phyloP scores from a whole-genome alignment of 1,140 invertebrate species.

The Dysdera silvatica region DNA sequence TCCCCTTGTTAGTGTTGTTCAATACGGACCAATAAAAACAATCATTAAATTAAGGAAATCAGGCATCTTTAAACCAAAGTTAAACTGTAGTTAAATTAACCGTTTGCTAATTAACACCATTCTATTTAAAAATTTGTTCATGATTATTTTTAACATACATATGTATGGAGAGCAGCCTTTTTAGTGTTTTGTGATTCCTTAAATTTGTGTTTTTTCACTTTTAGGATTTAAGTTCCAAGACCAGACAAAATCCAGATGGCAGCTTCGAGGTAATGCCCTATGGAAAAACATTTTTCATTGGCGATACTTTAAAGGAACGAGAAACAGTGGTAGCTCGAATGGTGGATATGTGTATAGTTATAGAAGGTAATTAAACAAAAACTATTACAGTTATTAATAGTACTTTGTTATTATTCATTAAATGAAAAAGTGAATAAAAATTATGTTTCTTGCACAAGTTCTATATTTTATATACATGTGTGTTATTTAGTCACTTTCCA shows the following conservation, averaged over 20 bases:
- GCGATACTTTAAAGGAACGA: constrained; percentile 39
- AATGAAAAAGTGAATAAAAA: too few relatives aligned
- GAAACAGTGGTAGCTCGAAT: constrained; percentile 39
- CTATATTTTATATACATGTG: too few relatives aligned
- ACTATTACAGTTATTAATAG: too few relatives aligned
- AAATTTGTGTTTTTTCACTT: background rate
- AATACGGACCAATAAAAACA: too few relatives aligned
- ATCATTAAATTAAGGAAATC: background rate
- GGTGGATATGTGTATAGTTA: constrained; percentile 41
- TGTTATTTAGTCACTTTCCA: too few relatives aligned
- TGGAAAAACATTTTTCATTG: constrained; percentile 41
- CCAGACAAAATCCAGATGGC: constrained; percentile 38
- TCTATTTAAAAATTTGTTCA: background rate
- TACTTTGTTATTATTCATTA: too few relatives aligned
- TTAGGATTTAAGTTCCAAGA: constrained; percentile 19
- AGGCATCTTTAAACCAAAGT: background rate
- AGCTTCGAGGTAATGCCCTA: constrained; percentile 38
- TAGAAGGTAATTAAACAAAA: constrained; percentile 40
- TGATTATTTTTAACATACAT: background rate
- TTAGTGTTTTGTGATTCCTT: background rate
- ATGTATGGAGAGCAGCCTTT: background rate
- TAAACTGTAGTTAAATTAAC: too few relatives aligned
- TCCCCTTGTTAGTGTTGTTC: background rate
- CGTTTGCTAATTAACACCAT: background rate
- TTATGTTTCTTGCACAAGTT: too few relatives aligned